These are phyloP conservation scores for Sesamia nonagrioides DNA, from an alignment of 1,140 invertebrate species.

Conservation along the genomic window DNA sequence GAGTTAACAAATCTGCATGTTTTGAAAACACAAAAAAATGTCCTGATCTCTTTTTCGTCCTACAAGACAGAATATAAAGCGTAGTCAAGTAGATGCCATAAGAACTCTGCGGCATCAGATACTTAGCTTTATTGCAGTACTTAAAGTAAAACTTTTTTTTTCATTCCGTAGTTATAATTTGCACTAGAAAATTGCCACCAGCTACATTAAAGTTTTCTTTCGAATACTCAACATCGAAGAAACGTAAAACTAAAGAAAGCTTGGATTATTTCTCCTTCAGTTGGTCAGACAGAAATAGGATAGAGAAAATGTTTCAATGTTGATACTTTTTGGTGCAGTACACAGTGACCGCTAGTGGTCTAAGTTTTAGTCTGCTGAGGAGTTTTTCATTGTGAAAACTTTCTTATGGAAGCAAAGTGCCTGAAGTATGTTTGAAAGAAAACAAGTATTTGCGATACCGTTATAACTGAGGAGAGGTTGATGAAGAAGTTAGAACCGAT, in stretches of 20 bases:
- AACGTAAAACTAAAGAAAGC: constrained; percentile 1
- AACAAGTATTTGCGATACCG: background rate
- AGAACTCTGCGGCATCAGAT: background rate
- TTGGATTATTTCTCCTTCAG: background rate
- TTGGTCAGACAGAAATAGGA: background rate
- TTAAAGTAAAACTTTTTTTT: background rate
- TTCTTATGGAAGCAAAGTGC: background rate
- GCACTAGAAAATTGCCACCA: background rate
- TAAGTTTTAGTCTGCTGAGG: background rate
- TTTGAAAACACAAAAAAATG: too few relatives aligned
- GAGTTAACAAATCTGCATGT: too few relatives aligned
- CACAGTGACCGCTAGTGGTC: background rate
- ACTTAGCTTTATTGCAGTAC: too few relatives aligned
- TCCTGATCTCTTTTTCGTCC: background rate
- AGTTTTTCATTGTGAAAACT: background rate
- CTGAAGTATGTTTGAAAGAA: background rate
- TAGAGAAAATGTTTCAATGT: background rate
- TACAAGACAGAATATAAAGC: background rate
- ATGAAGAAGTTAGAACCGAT: too few relatives aligned
- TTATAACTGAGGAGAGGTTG: too few relatives aligned
- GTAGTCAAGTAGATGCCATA: background rate
- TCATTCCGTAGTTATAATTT: constrained; percentile 2
- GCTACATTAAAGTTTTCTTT: background rate
- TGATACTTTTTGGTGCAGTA: background rate
- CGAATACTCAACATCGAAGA: background rate